Evolutionary conservation across 2,888 invertebrate genomes (phyloP).

Genomic region (Tipula unca): DNA sequence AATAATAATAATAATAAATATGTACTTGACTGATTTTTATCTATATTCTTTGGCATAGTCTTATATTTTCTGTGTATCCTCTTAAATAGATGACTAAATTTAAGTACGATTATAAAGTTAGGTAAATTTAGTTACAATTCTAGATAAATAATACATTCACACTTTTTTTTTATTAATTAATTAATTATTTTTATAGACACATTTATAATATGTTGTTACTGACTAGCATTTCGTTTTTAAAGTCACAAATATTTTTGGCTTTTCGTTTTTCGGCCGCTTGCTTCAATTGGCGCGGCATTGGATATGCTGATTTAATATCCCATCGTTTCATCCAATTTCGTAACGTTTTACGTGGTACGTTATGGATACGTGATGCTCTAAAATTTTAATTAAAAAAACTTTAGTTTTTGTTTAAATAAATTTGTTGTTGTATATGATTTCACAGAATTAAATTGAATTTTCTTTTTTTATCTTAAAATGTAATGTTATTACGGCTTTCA

Average conservation of each 20-base stretch:
- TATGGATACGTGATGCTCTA: slow-evolving; percentile 52
- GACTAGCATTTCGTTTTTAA: slow-evolving; percentile 16
- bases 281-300: slow-evolving; percentile 50
- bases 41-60: slow-evolving; percentile 2
- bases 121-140: background rate
- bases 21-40: background rate
- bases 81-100: background rate
- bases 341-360: slow-evolving; percentile 51
- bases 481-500: too few relatives aligned
- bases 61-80: background rate
- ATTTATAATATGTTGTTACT: background rate
- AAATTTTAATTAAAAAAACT: slow-evolving; percentile 26
- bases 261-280: slow-evolving; percentile 46
- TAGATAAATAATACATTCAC: background rate
- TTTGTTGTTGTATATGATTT: background rate
- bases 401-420: background rate
- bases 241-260: slow-evolving; percentile 33
- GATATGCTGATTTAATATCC: slow-evolving; percentile 51
- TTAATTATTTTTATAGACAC: background rate
- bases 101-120: background rate
- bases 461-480: too few relatives aligned
- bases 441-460: background rate
- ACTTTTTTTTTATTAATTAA: background rate
- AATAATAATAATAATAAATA: background rate
- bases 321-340: slow-evolving; percentile 56